Evolutionary conservation across 2,113 vertebrate species (phyloP), one percentile per base, ranked within the genome.

Genomic region (Toxotes jaculatrix): DNA sequence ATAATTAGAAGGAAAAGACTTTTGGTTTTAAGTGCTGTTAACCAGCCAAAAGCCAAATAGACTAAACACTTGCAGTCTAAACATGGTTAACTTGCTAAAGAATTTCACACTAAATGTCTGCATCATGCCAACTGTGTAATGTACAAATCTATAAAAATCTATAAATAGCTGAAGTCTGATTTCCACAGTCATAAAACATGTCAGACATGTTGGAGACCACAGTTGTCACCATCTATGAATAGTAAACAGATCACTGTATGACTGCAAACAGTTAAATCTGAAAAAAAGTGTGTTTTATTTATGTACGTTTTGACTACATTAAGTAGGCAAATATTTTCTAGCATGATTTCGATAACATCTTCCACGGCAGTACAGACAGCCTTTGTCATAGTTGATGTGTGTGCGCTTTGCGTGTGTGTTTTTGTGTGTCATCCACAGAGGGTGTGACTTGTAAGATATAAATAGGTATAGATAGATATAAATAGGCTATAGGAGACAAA

Each of bases 401-500:
- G 43, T 42, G 36, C n/a, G 69, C 74, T 64, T 72, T 67, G 68
- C 53, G 80, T 82, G 64, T 49, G 56, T 69, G 47, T 62, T 72
- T 56, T 32, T 74, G 62, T 81, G 77, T 14, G 75, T 91, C 84
- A 86, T 62, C n/a, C 34, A 3, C 56, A 7, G 11, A 79, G 77
- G 70, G 77, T 84, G 89, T 84, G 77, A 86, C 82, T 78, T 74
- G 3, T 16, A n/a, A 57, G 75, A 60, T 84, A 89, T 85, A 92
- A 88, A 89, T 89, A 91, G 89, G n/a, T n/a, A n/a, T n/a, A n/a
- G n/a, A n/a, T n/a, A 57, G 75, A 60, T 84, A 89, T 85, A 92
- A 88, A 89, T 89, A 91, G 89, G 23, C 67, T 51, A 5, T 57
- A 63, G 71, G 83, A 83, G 80, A n/a, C 81, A 87, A 90, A 93